Evolutionary conservation across 1,140 invertebrate species (phyloP).

Genomic region (Procambarus clarkii): DNA sequence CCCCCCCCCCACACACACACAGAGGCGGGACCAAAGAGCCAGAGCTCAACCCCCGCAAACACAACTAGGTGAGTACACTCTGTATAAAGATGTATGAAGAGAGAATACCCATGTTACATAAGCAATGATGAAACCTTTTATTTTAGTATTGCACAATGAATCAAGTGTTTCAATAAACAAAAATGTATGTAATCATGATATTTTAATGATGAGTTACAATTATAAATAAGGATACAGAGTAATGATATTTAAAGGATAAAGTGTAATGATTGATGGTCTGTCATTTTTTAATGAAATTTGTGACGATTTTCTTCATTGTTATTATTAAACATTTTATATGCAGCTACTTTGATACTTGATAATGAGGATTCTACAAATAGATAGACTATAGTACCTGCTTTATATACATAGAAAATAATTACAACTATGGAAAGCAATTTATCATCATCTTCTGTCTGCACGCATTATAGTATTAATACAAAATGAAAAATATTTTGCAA

Average conservation of each 20-base stretch:
- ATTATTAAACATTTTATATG: conserved; percentile 42
- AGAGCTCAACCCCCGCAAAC: too few species aligned
- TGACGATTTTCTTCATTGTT: conserved; percentile 20
- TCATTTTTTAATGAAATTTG: conserved; percentile 29
- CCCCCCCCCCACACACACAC: too few species aligned
- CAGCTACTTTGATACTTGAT: conserved; percentile 32
- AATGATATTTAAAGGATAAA: background rate
- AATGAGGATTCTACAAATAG: conserved; percentile 43
- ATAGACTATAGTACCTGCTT: conserved; percentile 43
- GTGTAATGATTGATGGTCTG: conserved; percentile 43
- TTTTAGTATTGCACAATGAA: background rate
- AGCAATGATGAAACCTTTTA: background rate
- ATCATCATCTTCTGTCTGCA: conserved; percentile 3
- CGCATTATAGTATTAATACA: background rate
- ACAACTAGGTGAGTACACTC: too few species aligned
- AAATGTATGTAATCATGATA: too few species aligned
- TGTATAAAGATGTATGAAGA: too few species aligned
- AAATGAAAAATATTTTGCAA: background rate
- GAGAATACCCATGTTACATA: background rate
- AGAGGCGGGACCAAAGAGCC: too few species aligned
- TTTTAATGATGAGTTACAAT: too few species aligned
- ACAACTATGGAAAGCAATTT: background rate
- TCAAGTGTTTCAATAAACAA: too few species aligned
- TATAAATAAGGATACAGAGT: too few species aligned
- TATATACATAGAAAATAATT: conserved; percentile 16